A percentile compares a stretch with the other conserved stretches of the same genome.
phyloP scores from a whole-genome alignment of 2,888 invertebrate genomes.

The Nesidiocoris tenuis region DNA sequence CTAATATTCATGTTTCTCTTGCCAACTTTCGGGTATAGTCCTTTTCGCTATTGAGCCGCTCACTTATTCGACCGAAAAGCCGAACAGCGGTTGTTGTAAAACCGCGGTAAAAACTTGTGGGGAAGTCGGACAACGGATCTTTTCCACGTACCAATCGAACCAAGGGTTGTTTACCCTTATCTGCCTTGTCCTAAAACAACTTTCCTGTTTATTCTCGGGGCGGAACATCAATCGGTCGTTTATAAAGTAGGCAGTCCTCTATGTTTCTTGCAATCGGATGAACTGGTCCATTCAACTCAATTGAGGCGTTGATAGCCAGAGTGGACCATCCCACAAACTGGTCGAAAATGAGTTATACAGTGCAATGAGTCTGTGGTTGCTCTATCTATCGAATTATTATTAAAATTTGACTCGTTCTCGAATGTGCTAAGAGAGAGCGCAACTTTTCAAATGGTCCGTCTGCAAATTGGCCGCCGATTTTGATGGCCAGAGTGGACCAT shows the following conservation, averaged over 20 bases:
- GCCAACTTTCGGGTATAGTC: constrained; percentile 12
- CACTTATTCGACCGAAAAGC: constrained; percentile 3
- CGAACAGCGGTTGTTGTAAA: constrained; percentile 4
- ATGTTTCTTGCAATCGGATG: background rate
- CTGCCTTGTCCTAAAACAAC: constrained; percentile 36
- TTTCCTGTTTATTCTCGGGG: constrained; percentile 1
- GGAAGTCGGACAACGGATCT: background rate
- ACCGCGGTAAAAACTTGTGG: background rate
- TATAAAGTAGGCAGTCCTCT: background rate
- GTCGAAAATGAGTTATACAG: too few relatives aligned
- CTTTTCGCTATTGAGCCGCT: background rate
- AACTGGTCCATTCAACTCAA: background rate
- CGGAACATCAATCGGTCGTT: background rate
- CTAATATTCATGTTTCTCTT: constrained; percentile 39
- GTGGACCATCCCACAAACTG: too few relatives aligned
- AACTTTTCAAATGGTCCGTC: too few relatives aligned
- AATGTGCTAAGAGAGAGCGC: too few relatives aligned
- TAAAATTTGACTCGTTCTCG: too few relatives aligned
- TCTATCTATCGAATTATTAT: too few relatives aligned
- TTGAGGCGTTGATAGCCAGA: too few relatives aligned
- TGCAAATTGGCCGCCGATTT: too few relatives aligned
- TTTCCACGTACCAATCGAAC: background rate
- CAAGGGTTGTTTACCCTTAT: background rate
- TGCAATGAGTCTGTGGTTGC: too few relatives aligned
- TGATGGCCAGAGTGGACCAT: too few relatives aligned